These are phyloP conservation scores for Falco punctatus DNA, from an alignment of 2,113 vertebrate genomes.

Conservation along the genomic window DNA sequence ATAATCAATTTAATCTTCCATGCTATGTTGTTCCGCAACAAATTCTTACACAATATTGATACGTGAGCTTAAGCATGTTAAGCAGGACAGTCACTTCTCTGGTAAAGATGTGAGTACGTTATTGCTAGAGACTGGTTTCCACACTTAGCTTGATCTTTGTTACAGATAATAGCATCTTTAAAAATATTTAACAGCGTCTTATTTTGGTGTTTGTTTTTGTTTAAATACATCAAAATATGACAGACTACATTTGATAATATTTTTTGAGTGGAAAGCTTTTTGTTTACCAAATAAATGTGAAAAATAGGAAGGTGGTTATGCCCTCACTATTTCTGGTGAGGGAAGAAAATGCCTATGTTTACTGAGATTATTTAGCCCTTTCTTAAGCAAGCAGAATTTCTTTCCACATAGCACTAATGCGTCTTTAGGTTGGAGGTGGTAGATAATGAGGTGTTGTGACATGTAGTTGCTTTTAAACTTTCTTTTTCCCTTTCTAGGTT, in stretches of 20 bases:
- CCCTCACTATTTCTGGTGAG: background rate
- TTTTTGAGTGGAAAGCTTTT: background rate
- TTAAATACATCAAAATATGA: background rate
- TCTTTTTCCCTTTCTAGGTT: slow-evolving; percentile 3
- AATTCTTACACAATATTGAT: background rate
- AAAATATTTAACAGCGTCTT: background rate
- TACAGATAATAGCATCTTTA: background rate
- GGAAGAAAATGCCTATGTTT: background rate
- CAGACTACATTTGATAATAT: background rate
- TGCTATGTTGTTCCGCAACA: background rate
- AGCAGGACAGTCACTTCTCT: background rate
- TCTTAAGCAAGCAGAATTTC: background rate
- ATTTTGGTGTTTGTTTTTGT: background rate
- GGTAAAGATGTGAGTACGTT: background rate
- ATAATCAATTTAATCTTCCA: background rate
- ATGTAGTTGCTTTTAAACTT: slow-evolving; percentile 4
- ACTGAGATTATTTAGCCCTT: background rate
- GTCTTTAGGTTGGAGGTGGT: background rate
- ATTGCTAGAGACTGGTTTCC: background rate
- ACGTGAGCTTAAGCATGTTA: background rate
- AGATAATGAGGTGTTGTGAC: background rate
- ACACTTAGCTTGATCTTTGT: background rate
- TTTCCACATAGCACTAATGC: background rate
- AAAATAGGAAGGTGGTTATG: background rate
- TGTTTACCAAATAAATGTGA: background rate